Evolutionary conservation across 92 coral and sea anemone species (phyloP).

Genomic region (Porites lobata): DNA sequence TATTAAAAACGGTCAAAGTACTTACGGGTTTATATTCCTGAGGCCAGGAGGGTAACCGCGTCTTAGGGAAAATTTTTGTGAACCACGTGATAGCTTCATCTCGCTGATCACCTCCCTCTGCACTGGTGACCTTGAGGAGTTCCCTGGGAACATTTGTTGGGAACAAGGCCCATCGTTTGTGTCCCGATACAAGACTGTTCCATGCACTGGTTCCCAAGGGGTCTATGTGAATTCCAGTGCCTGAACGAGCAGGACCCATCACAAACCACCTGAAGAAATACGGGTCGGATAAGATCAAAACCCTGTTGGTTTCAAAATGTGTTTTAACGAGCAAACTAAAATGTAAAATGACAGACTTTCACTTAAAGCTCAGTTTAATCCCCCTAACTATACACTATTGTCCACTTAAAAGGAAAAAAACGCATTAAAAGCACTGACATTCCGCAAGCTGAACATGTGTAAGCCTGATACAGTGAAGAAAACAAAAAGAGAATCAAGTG

Average conservation of each 20-base stretch:
- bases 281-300: too few species aligned
- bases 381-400: too few species aligned
- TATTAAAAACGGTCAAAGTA: neutral
- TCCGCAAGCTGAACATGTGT: too few species aligned
- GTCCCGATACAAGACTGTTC: slow-evolving; percentile 96
- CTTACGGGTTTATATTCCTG: slow-evolving; percentile 95
- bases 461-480: too few species aligned
- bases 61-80: slow-evolving; percentile 83
- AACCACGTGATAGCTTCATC: slow-evolving; percentile 99
- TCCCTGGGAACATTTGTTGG: slow-evolving; percentile 96
- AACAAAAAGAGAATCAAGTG: too few species aligned
- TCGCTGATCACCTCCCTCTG: slow-evolving; percentile 93
- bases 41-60: slow-evolving; percentile 96
- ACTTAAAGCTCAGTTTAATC: too few species aligned
- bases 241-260: slow-evolving; percentile 98
- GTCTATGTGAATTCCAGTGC: slow-evolving; percentile 99
- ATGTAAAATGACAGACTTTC: too few species aligned
- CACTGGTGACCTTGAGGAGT: slow-evolving; percentile 77
- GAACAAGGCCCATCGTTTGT: slow-evolving; percentile 98
- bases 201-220: slow-evolving; percentile 99
- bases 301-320: too few species aligned
- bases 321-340: too few species aligned
- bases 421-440: too few species aligned
- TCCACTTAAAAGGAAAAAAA: too few species aligned
- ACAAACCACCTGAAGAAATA: slow-evolving; percentile 90